phyloP scores from a whole-genome alignment of 1,140 invertebrate genomes.

The Apis cerana region DNA sequence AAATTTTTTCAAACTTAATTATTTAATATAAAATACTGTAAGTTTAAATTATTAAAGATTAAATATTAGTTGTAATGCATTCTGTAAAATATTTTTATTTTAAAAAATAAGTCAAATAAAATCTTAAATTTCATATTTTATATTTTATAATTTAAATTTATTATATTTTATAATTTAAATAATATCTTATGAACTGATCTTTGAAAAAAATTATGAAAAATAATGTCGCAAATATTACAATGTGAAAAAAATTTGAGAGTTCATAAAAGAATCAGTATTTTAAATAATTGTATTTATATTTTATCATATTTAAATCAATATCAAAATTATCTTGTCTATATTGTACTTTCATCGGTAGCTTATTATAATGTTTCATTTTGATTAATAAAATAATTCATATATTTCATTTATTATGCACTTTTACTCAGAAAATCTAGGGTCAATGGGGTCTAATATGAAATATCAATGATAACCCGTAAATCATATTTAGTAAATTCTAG shows the following conservation, averaged over 20 bases:
- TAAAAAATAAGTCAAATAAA: background rate
- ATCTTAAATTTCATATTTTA: background rate
- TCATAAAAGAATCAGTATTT: background rate
- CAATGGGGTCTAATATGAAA: conserved; percentile 35
- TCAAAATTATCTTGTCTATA: background rate
- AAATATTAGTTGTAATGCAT: background rate
- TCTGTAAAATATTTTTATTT: background rate
- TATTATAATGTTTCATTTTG: conserved; percentile 17
- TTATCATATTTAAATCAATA: background rate
- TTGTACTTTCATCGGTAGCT: conserved; percentile 2
- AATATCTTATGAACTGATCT: background rate
- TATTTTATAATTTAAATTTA: background rate
- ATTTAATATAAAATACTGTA: background rate
- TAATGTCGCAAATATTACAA: background rate
- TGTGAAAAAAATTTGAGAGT: no score
- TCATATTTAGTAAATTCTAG: conserved; percentile 21
- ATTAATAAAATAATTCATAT: background rate
- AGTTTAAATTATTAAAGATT: background rate
- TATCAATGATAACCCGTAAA: conserved; percentile 44
- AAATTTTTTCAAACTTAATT: background rate
- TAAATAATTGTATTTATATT: background rate
- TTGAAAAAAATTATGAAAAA: background rate
- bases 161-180: background rate
- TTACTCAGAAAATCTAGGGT: conserved; percentile 48
- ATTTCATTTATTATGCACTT: conserved; percentile 20